Evolutionary conservation across 2,797 vertebrate species (phyloP), one percentile per base, ranked within the genome.

Genomic region (Bradypodion pumilum): DNA sequence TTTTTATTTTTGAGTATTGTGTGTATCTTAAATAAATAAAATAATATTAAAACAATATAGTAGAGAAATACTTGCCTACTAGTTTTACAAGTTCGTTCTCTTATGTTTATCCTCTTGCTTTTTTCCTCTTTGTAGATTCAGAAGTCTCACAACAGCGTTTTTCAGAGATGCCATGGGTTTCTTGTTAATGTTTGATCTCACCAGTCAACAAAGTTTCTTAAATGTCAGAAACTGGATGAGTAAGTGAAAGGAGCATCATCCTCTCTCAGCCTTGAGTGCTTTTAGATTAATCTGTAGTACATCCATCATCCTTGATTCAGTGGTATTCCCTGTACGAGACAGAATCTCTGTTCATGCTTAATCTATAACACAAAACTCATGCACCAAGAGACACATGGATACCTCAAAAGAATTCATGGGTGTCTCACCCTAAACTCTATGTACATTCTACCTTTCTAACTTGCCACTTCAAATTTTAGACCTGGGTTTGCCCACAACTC

Each of bases 161-260:
- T 99, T 99, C 96, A 95, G 98, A 93, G 98, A 99, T 7, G 98
- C 98, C 56, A 99, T 99, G 98, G 98, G 98, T 13, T 99, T 99
- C 94, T 94, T 99, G 87, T 94, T 99, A 80, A 98, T 98, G 98
- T 99, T 99, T 76, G 98, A 99, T 89, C 97, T 99, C 92, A 98
- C 98, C 92, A 99, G 97, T 94, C 98, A 99, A 87, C 98, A 99
- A 96, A 99, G 98, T 93, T 99, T 99, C 94, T 96, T 99, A 86
- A 99, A 99, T 63, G 98, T 99, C 95, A 96, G 98, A 75, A 99
- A 97, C 92, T 99, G 98, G 98, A 99, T 99, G 98, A 99, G 98
- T 99, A 96, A 91, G 98, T 97, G 63, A 32, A 83, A 68, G 0
- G 0, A 44, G 29, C 59, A 60, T 62, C 37, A 46, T 2, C 0